Base-by-base conservation (phyloP, 92 coral and sea anemone species). In the Phenganax marumi region DNA sequence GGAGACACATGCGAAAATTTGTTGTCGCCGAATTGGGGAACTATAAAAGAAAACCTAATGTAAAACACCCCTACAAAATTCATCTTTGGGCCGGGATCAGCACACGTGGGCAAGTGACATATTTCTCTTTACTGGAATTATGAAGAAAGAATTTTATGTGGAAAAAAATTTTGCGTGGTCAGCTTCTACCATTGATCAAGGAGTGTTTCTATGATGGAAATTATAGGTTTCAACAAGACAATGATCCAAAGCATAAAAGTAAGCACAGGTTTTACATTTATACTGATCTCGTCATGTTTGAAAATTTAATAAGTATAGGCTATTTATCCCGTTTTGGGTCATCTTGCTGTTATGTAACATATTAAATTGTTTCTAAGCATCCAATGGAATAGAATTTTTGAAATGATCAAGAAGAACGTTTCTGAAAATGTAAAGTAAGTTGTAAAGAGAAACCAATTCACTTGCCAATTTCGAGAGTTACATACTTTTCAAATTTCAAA, bases 361-460 rank as follows among this genome's bases (percentile, higher is more conserved):
- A 55, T 75, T 18, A 77, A 69, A 12, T 21, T 55, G 49, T 70
- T 85, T 51, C 48, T 71, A 11, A 49, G 52, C 39, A 62, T 71
- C 8, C 66, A 85, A 63, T 70, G 88, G 88, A 72, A 71, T 52
- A 85, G 81, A 19, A 51, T 70, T 14, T 85, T 68, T 56, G 13
- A 83, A 33, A 12, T 78, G 54, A 69, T 85, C 85, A 79, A 62
- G 43, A 79, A 80, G 24, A 50, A 79, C 52, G 46, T 79, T 21
- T 66, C 70, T 65, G 80, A 70, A 11, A 66, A 77, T 43, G 25
- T 65, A 8, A 69, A 70, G 46, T 24, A 52, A 71, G 75, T 60
- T 25, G 85, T 85, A 10, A 70, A 85, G 22, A 79, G 88, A 47
- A 85, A 79, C 19, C 70, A 85, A 9, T 80, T 85, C 46, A 85